These are phyloP conservation scores for Drosophila suzukii DNA, from an alignment of 1,140 invertebrate genomes.

Conservation along the genomic window DNA sequence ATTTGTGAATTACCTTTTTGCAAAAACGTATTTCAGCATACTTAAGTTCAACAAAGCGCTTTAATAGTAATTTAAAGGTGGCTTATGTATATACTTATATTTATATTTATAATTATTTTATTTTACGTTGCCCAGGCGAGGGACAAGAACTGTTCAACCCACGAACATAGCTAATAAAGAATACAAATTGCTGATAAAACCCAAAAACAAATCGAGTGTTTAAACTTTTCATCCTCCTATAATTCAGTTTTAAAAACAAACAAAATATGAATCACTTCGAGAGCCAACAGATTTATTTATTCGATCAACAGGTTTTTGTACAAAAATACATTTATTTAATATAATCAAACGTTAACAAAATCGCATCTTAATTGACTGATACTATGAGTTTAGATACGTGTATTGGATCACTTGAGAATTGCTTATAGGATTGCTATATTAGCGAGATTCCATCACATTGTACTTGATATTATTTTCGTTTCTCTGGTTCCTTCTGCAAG, in stretches of 20 bases:
- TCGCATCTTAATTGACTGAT: conserved; percentile 27
- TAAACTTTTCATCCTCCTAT: not conserved
- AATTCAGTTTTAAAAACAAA: not conserved
- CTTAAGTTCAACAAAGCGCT: conserved; percentile 48
- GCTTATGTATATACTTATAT: conserved; percentile 68
- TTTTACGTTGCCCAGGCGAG: conserved; percentile 42
- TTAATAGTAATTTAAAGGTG: conserved; percentile 65
- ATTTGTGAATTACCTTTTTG: too few relatives aligned
- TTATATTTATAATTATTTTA: conserved; percentile 22
- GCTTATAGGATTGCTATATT: conserved; percentile 18
- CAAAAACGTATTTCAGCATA: too few relatives aligned
- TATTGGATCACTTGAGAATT: conserved; percentile 39
- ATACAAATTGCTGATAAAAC: conserved; percentile 20
- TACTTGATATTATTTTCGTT: conserved; percentile 32
- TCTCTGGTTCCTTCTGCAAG: conserved; percentile 2
- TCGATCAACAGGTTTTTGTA: conserved; percentile 31
- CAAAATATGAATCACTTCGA: conserved; percentile 9
- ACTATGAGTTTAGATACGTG: conserved; percentile 3
- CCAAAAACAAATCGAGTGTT: conserved; percentile 17
- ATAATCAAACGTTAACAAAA: conserved; percentile 1
- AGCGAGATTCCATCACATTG: conserved; percentile 48
- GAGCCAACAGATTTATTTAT: conserved; percentile 31
- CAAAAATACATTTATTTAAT: conserved; percentile 30
- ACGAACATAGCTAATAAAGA: conserved; percentile 47
- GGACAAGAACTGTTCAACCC: conserved; percentile 48